Evolutionary conservation across 2,888 invertebrate species (phyloP), one percentile per base, ranked within the genome.

Genomic region (Metellina segmentata): DNA sequence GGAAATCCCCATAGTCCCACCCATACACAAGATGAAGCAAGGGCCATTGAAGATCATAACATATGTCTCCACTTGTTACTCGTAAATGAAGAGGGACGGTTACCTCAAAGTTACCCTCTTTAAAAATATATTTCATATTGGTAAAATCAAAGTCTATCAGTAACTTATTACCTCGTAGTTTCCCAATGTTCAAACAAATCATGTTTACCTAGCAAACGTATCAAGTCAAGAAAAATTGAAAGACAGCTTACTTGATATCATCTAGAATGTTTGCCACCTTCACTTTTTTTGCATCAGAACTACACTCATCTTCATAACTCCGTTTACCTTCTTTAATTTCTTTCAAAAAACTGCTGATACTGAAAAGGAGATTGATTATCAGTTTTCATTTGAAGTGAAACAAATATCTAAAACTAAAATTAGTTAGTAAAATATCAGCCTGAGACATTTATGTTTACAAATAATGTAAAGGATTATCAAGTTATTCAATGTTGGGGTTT

Each of bases 241-340:
- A 34, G 1, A 34, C 34, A 34, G 34, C 83, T 81, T 85, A 93
- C 93, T 93, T 93, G 13, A 93, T 93, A 61, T 90, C 88, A 85
- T 93, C 93, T 19, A 93, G 89, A 61, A 93, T 83, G 16, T 85
- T 81, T 6, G 61, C n/a, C n/a, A 79, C 83, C 20, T 91, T 93
- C 48, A 83, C 70, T 51, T 93, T 93, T 71, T 93, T 93, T 19
- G 34, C 48, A 8, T 85, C 81, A 53, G n/a, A 51, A 70, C 79
- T 81, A 51, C 72, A n/a, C n/a, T 90, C 93, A 34, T 93, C 89
- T 49, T 93, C 93, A 69, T 72, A 61, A 2, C 20, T 69, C 11
- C 90, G 86, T 61, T 93, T 93, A 7, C 78, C 85, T 72, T 90
- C 90, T 20, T 78, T 70, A 19, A 93, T 87, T 51, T 87, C 82